Conservation (phyloP, 2,797 vertebrate species). For the Periophthalmus magnuspinnatus region DNA sequence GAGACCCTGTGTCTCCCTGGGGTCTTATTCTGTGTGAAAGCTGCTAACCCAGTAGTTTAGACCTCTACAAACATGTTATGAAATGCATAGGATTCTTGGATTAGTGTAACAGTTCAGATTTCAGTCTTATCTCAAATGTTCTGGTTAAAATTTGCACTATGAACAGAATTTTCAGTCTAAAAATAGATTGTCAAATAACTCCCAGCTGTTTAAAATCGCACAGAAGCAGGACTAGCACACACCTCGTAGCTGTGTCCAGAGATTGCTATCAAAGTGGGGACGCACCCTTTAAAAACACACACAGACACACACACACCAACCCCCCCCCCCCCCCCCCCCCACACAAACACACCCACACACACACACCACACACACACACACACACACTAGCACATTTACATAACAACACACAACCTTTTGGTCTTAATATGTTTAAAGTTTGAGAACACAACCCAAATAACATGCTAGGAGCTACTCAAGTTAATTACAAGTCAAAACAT, state of each 20-base stretch:
- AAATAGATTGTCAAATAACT: neutral
- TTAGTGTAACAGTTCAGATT: neutral
- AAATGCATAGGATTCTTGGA: neutral
- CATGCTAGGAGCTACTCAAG: too few relatives aligned
- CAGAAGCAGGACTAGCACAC: constrained; percentile 38
- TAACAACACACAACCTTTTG: neutral
- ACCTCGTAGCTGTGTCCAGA: constrained; percentile 50
- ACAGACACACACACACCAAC: too few relatives aligned
- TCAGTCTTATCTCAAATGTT: neutral
- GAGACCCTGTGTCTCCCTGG: too few relatives aligned
- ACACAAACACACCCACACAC: too few relatives aligned
- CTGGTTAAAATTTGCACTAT: neutral
- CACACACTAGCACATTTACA: constrained; percentile 9
- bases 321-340: too few relatives aligned
- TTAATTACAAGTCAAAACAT: neutral
- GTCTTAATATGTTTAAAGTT: neutral
- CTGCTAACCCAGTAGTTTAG: too few relatives aligned
- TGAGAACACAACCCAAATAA: neutral
- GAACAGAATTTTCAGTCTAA: neutral
- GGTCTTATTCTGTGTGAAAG: too few relatives aligned
- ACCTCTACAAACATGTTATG: neutral
- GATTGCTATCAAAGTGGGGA: constrained; percentile 65
- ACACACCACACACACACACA: constrained; percentile 59
- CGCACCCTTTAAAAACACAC: constrained; percentile 69
- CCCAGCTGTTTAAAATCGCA: constrained; percentile 24